Conservation (phyloP, 2,113 vertebrate genomes). For the Tragelaphus strepsiceros region DNA sequence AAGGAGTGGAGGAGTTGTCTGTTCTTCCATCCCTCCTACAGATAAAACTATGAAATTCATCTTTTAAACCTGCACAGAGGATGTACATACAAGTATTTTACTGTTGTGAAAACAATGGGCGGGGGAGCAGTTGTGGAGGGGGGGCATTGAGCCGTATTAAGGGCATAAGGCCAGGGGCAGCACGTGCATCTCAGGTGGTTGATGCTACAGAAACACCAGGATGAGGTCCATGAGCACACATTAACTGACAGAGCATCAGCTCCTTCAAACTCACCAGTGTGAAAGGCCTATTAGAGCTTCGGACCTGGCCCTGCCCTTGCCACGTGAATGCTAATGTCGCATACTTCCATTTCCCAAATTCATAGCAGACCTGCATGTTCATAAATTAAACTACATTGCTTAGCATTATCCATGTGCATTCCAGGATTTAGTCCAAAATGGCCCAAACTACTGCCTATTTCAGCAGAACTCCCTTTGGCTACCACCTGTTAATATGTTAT, state of each 20-base stretch:
- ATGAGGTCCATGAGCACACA: neutral
- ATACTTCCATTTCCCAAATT: constrained; percentile 68
- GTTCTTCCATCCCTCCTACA: neutral
- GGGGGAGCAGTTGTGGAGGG: fast-evolving
- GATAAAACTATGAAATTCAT: neutral
- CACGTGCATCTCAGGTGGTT: neutral
- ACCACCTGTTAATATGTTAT: constrained; percentile 62
- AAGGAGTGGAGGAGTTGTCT: neutral
- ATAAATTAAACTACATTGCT: constrained; percentile 71
- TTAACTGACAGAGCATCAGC: neutral
- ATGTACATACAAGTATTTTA: neutral
- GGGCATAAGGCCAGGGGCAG: neutral
- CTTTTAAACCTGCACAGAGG: neutral
- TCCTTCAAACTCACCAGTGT: neutral
- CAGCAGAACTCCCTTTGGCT: constrained; percentile 73
- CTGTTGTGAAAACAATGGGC: neutral
- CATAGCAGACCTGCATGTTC: constrained; percentile 66
- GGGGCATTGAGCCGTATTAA: neutral
- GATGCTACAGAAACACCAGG: neutral
- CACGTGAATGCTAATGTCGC: neutral
- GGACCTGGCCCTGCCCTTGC: neutral
- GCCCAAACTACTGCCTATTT: constrained; percentile 71
- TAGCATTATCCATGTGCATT: constrained; percentile 65
- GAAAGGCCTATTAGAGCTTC: neutral
- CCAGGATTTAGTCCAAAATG: constrained; percentile 78